Conservation (phyloP, 2,113 vertebrate species). For the Lasiurus borealis region DNA sequence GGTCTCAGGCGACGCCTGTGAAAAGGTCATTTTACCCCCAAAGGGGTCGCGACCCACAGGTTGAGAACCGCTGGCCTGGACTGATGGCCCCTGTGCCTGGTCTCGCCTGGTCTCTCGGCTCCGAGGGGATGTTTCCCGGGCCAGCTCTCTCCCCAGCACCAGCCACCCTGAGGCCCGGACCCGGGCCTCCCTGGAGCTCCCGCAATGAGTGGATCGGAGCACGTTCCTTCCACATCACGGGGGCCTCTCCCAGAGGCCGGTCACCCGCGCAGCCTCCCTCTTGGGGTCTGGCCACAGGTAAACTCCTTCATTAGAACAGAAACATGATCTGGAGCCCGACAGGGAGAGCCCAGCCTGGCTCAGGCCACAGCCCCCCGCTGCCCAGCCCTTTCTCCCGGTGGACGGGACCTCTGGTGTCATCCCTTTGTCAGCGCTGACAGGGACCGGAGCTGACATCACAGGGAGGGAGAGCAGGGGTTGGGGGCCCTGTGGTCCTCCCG, state of each 20-base stretch:
- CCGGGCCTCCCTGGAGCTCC: neutral
- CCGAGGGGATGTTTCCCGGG: neutral
- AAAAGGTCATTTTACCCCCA: too few species aligned
- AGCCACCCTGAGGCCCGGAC: neutral
- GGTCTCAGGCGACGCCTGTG: too few species aligned
- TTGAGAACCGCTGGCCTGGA: neutral
- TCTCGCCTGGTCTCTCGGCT: neutral
- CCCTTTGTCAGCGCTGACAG: rapidly evolving
- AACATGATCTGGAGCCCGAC: neutral
- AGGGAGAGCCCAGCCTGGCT: neutral
- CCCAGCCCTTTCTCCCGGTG: neutral
- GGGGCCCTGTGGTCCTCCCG: neutral
- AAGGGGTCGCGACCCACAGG: too few species aligned
- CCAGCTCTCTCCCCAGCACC: neutral
- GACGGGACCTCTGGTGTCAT: rapidly evolving
- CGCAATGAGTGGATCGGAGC: rapidly evolving
- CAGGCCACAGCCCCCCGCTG: neutral
- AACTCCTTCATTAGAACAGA: neutral
- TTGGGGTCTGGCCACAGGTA: neutral
- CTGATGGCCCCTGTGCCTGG: neutral
- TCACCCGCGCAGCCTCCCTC: neutral
- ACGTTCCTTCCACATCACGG: neutral
- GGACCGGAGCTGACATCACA: rapidly evolving
- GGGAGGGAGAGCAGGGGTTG: neutral
- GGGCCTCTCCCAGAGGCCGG: neutral